phyloP scores from a whole-genome alignment of 2,888 invertebrate species.

The Ophonus ardosiacus region DNA sequence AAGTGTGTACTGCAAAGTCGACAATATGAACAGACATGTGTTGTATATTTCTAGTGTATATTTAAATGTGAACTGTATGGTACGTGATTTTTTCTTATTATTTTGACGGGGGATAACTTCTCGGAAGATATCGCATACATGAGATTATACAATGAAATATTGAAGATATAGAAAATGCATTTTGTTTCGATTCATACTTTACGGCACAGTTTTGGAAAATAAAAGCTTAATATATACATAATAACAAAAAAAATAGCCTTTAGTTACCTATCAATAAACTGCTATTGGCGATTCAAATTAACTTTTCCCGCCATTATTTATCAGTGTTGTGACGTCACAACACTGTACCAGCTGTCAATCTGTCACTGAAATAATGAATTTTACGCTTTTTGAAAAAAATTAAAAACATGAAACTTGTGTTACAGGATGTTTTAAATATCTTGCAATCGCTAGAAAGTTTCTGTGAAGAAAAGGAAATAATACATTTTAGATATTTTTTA shows the following conservation, averaged over 20 bases:
- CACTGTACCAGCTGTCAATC: too few relatives aligned
- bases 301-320: too few relatives aligned
- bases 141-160: neutral
- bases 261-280: too few relatives aligned
- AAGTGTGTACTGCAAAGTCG: constrained; percentile 60
- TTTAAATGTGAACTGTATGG: constrained; percentile 61
- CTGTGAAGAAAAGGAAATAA: too few relatives aligned
- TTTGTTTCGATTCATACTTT: neutral
- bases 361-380: too few relatives aligned
- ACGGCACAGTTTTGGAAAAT: neutral
- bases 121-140: neutral
- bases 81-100: constrained; percentile 59
- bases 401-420: too few relatives aligned
- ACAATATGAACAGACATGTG: constrained; percentile 61
- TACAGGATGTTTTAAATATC: too few relatives aligned
- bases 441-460: too few relatives aligned
- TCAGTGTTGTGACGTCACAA: too few relatives aligned
- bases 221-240: neutral
- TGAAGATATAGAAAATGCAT: neutral
- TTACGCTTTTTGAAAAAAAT: too few relatives aligned
- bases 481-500: too few relatives aligned
- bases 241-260: neutral
- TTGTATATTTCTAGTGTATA: constrained; percentile 63
- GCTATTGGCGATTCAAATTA: too few relatives aligned
- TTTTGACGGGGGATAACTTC: neutral